Evolutionary conservation across 2,797 vertebrate species (phyloP).

Genomic region (Octomys mimax): DNA sequence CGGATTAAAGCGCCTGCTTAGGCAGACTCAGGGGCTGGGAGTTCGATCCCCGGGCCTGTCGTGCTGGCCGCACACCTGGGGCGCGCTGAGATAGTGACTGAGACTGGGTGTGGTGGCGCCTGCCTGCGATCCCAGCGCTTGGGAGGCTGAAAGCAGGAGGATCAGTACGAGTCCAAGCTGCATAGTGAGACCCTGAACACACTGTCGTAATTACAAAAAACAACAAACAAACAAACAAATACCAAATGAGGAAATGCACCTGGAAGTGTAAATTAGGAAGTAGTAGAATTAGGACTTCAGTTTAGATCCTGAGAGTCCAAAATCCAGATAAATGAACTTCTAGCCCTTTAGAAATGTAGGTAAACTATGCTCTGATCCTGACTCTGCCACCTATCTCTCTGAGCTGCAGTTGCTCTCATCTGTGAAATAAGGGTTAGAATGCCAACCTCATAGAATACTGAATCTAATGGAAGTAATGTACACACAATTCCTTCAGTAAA

Average conservation of each 20-base stretch:
- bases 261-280: slow-evolving; percentile 27
- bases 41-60: no score
- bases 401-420: not conserved
- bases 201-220: no score
- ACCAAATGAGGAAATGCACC: not conserved
- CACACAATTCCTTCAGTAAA: not conserved
- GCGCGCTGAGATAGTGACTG: no score
- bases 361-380: slow-evolving; percentile 9
- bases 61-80: no score
- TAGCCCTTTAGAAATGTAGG: not conserved
- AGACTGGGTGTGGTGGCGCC: no score
- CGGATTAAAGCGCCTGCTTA: no score
- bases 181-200: no score
- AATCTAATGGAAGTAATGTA: not conserved
- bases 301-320: slow-evolving; percentile 31
- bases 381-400: not conserved
- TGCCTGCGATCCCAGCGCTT: no score
- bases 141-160: no score
- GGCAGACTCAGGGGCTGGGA: no score
- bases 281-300: not conserved
- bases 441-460: not conserved
- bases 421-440: not conserved
- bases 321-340: not conserved
- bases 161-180: no score
- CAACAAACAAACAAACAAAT: no score